phyloP scores from a whole-genome alignment of 1,140 invertebrate species.

The Piezodorus guildinii region DNA sequence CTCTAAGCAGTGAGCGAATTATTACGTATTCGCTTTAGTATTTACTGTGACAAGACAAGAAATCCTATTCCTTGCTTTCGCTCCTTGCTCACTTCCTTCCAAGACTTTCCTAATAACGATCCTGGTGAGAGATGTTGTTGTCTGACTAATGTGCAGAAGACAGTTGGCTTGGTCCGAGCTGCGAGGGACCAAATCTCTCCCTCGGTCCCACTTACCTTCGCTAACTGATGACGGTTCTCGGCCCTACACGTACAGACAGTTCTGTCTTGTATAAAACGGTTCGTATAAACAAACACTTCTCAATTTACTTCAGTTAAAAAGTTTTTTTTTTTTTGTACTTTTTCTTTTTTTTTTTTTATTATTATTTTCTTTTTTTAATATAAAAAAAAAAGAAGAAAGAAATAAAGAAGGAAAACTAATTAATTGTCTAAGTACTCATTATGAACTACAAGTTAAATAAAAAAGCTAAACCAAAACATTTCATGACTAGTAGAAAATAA shows the following conservation, averaged over 20 bases:
- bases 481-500: too few relatives aligned
- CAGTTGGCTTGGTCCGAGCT: constrained; percentile 1
- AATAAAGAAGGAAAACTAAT: background rate
- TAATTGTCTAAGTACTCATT: background rate
- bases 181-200: constrained; percentile 1
- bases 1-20: too few relatives aligned
- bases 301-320: background rate
- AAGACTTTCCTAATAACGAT: background rate
- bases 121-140: constrained; percentile 15
- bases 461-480: background rate
- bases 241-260: constrained; percentile 4
- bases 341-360: background rate
- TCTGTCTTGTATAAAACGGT: background rate
- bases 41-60: too few relatives aligned
- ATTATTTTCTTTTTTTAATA: too few relatives aligned
- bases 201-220: background rate
- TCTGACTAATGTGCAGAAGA: constrained; percentile 14
- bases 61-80: too few relatives aligned
- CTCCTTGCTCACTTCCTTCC: too few relatives aligned
- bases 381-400: too few relatives aligned
- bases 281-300: constrained; percentile 15
- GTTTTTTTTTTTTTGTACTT: background rate
- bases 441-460: background rate
- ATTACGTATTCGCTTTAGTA: too few relatives aligned
- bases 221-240: constrained; percentile 1